Percentiles rank a stretch among this genome's conserved stretches.
Conservation (phyloP, 2,888 invertebrate genomes). For the Mythimna pallens region DNA sequence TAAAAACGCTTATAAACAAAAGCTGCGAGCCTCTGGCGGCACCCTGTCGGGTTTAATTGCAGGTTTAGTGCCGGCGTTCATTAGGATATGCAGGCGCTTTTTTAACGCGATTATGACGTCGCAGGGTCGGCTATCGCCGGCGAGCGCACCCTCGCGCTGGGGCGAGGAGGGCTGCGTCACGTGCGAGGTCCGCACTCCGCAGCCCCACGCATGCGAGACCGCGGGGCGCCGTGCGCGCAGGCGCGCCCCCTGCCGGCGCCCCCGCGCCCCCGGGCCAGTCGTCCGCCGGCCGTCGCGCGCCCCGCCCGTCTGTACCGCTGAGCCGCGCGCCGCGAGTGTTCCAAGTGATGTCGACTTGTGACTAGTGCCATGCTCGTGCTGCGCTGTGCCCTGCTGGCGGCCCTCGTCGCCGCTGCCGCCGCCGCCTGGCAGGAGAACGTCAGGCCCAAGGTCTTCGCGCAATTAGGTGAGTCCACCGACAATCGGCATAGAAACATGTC, state of each 20-base stretch:
- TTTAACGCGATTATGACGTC: slow-evolving; percentile 89
- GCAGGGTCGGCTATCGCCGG: slow-evolving; percentile 80
- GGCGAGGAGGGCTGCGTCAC: slow-evolving; percentile 90
- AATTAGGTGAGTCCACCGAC: slow-evolving; percentile 94
- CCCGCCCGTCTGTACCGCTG: slow-evolving; percentile 79
- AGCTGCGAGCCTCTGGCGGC: slow-evolving; percentile 74
- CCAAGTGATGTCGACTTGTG: slow-evolving; percentile 89
- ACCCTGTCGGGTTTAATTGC: slow-evolving; percentile 84
- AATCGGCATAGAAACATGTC: slow-evolving; percentile 75
- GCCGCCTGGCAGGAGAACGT: slow-evolving; percentile 97
- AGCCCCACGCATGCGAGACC: slow-evolving; percentile 90
- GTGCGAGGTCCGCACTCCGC: slow-evolving; percentile 90
- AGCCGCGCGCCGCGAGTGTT: slow-evolving; percentile 83
- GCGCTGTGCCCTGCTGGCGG: slow-evolving; percentile 88
- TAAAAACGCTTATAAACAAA: slow-evolving; percentile 83
- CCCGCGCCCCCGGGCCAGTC: slow-evolving; percentile 86
- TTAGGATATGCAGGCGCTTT: slow-evolving; percentile 89
- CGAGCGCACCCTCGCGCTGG: slow-evolving; percentile 81
- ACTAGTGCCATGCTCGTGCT: slow-evolving; percentile 90
- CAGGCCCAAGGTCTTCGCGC: slow-evolving; percentile 97
- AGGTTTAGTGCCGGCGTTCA: slow-evolving; percentile 87
- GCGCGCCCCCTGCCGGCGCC: slow-evolving; percentile 75
- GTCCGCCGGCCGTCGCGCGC: slow-evolving; percentile 89
- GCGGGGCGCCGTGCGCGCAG: slow-evolving; percentile 87
- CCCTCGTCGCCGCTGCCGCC: slow-evolving; percentile 90